Percentiles rank a stretch among this genome's conserved stretches.
phyloP scores from a whole-genome alignment of 1,140 invertebrate species.

The Orchestia grillus region DNA sequence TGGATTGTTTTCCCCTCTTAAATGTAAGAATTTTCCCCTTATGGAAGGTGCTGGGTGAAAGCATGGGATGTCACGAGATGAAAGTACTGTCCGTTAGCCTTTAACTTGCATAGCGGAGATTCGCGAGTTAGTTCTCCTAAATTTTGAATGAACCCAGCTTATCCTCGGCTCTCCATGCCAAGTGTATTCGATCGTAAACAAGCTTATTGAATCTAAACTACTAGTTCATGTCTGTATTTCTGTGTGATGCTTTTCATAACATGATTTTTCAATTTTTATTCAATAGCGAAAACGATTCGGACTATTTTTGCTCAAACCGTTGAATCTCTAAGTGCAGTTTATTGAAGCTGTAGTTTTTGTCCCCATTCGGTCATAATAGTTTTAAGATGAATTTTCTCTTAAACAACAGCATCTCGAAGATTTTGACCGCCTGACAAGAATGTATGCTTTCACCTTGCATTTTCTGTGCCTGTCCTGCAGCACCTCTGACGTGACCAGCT shows the following conservation, averaged over 20 bases:
- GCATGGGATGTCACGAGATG: background rate
- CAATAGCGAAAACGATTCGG: too few species aligned
- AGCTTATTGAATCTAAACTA: too few species aligned
- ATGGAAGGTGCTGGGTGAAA: background rate
- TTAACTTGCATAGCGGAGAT: background rate
- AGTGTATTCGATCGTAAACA: too few species aligned
- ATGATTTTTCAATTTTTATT: too few species aligned
- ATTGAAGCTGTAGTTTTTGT: too few species aligned
- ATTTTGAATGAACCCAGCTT: too few species aligned
- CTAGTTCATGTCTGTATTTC: too few species aligned
- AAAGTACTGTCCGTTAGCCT: background rate
- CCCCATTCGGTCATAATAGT: too few species aligned
- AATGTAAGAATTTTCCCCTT: background rate
- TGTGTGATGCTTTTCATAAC: too few species aligned
- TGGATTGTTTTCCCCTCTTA: background rate
- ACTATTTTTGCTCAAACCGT: too few species aligned
- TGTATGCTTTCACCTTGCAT: background rate
- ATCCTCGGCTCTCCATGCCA: too few species aligned
- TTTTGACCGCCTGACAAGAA: background rate
- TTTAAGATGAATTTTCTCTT: background rate
- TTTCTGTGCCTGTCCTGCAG: background rate
- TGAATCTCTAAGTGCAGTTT: too few species aligned
- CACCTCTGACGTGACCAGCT: conserved; percentile 28
- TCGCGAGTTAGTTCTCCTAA: background rate
- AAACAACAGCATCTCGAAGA: background rate